Evolutionary conservation across 2,888 invertebrate genomes (phyloP), one percentile per base, ranked within the genome.

Genomic region (Sesia apiformis): DNA sequence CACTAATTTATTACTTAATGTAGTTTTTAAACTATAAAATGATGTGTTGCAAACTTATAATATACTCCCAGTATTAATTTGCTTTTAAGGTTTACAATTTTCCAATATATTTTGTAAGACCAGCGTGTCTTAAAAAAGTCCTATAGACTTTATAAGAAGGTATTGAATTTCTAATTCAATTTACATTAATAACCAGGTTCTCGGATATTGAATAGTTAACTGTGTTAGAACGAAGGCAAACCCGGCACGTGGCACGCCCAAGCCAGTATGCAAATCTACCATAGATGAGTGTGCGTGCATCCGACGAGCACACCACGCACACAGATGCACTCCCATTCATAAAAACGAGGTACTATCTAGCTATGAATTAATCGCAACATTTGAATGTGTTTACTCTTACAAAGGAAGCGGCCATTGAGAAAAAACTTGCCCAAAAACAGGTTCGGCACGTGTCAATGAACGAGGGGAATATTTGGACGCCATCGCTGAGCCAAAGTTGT

Each of bases 281-380:
- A 7, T 4, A 52, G 38, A 6, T 39, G 56, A 43, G 40, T 58
- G 56, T 58, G 63, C 61, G 65, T 72, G 73, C 67, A 65, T 62
- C 61, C 60, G 64, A 72, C 66, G 65, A 68, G 63, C 65, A 63
- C 64, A 60, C 61, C 63, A 80, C 84, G 58, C 83, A 85, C 81
- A 81, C 84, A 58, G 59, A 59, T 63, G 70, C 73, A 61, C 72
- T 76, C 84, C 86, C 88, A 89, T 89, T 89, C 88, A 89, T 89
- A 88, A 89, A 23, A 84, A 72, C 83, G 76, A 78, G 78, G 78
- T 75, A 84, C 84, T 84, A 87, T 82, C 84, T 78, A 84, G 81
- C 87, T 76, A 87, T 88, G 89, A 88, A 89, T 89, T 89, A 88
- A 89, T 89, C 86, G 89, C 89, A 86, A 88, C 87, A 85, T 89